Evolutionary conservation across 2,888 invertebrate genomes (phyloP), one percentile per base, ranked within the genome.

Genomic region (Erebia epiphron): DNA sequence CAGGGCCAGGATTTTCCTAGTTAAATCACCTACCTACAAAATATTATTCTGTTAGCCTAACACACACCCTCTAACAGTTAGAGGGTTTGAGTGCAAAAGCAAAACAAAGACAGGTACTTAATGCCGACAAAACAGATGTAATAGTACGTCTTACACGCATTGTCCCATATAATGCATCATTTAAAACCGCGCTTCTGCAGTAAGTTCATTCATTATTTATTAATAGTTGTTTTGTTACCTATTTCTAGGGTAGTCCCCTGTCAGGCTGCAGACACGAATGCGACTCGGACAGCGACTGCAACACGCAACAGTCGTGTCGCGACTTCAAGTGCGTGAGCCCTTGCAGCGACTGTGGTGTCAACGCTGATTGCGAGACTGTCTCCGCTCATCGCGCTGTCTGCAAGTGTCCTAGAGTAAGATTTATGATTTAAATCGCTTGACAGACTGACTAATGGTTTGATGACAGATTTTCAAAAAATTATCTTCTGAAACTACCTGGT

Each of bases 221-320:
- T 58, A 14, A 35, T 52, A 50, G 14, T 58, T 35, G 58, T 58
- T 58, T 14, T 10, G 4, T 49, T 67, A 11, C 56, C 7, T 60
- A 13, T 50, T 8, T 63, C 50, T 88, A 95, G 89, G 97, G 97
- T 60, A 96, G 96, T 75, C 97, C 98, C 11, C 83, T 97, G 64
- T 85, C 92, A 41, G 97, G 97, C 1, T 98, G 98, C 81, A 95
- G 96, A 13, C 97, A 97, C 82, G 97, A 98, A 87, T 97, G 97
- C 81, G 97, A 97, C 70, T 94, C 94, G 10, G 97, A 97, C 82
- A 89, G 93, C 41, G 97, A 97, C 79, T 97, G 97, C 80, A 94
- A 95, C 1, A 85, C 94, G 18, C 95, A 95, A 75, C 95, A 96
- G 77, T 95, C 96, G 69, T 98, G 98, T 82, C 94, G 96, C 70